Evolutionary conservation across 2,797 vertebrate species (phyloP).

Genomic region (Tadarida brasiliensis): DNA sequence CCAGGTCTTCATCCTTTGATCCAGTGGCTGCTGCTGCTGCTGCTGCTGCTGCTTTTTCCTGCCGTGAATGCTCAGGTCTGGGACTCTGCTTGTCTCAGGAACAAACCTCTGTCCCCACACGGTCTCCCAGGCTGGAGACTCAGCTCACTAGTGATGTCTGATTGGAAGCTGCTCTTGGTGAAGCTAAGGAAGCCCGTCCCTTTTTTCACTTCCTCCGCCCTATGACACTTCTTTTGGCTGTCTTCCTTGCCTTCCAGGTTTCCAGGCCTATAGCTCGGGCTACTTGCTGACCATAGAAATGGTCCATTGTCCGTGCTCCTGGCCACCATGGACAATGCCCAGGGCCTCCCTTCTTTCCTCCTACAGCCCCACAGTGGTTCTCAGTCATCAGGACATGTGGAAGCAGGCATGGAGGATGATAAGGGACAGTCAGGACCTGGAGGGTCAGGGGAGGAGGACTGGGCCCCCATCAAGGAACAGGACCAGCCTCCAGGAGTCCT

Average conservation of each 20-base stretch:
- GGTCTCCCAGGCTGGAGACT: background rate
- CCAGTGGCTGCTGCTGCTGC: background rate
- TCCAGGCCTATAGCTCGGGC: background rate
- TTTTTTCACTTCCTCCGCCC: background rate
- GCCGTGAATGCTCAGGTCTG: background rate
- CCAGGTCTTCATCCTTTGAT: background rate
- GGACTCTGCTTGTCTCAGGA: background rate
- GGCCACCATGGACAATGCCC: too few species aligned
- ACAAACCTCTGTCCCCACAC: too few species aligned
- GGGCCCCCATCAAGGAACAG: background rate
- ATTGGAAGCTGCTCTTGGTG: background rate
- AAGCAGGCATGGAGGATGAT: background rate
- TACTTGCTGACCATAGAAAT: too few species aligned
- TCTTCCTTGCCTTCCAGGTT: background rate
- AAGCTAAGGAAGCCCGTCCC: background rate
- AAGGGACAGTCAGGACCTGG: too few species aligned
- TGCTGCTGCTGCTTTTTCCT: background rate
- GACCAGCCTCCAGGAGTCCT: background rate
- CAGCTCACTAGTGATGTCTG: background rate
- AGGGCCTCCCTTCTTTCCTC: too few species aligned
- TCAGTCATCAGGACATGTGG: background rate
- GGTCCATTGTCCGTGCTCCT: too few species aligned
- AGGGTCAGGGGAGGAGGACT: too few species aligned
- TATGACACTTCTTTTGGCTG: background rate
- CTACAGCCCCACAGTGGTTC: too few species aligned